phyloP scores from a whole-genome alignment of 2,888 invertebrate genomes.

The Sarcophaga rosellei region DNA sequence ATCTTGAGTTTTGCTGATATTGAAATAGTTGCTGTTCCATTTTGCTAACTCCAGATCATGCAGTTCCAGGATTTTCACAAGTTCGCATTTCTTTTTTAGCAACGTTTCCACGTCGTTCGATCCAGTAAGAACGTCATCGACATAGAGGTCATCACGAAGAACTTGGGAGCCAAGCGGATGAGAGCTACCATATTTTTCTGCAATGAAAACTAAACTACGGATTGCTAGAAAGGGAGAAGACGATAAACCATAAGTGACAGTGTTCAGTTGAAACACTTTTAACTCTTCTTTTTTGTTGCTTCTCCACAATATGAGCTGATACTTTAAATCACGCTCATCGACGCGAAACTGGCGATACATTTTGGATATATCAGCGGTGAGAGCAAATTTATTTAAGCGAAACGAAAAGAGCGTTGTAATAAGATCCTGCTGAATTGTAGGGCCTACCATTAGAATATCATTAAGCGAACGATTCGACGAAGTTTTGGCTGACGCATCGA shows the following conservation, averaged over 20 bases:
- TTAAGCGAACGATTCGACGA: conserved; percentile 44
- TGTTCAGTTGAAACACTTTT: conserved; percentile 62
- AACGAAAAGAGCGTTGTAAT: conserved; percentile 48
- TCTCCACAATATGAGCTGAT: conserved; percentile 67
- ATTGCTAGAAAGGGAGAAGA: conserved; percentile 54
- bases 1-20: neutral
- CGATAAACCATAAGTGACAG: conserved; percentile 54
- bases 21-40: conserved; percentile 24
- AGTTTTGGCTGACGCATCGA: conserved; percentile 48
- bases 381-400: conserved; percentile 52
- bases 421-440: conserved; percentile 57
- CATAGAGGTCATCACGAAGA: conserved; percentile 42
- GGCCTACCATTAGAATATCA: conserved; percentile 53
- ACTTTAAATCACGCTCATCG: conserved; percentile 53
- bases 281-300: conserved; percentile 37
- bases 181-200: conserved; percentile 28
- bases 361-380: conserved; percentile 64
- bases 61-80: neutral
- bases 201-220: conserved; percentile 45
- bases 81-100: neutral
- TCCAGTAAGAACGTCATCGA: conserved; percentile 65
- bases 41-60: conserved; percentile 32
- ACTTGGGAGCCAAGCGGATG: conserved; percentile 17
- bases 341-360: conserved; percentile 66
- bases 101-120: neutral